Evolutionary conservation across 2,113 vertebrate genomes (phyloP).

Genomic region (Protobothrops mucrosquamatus): DNA sequence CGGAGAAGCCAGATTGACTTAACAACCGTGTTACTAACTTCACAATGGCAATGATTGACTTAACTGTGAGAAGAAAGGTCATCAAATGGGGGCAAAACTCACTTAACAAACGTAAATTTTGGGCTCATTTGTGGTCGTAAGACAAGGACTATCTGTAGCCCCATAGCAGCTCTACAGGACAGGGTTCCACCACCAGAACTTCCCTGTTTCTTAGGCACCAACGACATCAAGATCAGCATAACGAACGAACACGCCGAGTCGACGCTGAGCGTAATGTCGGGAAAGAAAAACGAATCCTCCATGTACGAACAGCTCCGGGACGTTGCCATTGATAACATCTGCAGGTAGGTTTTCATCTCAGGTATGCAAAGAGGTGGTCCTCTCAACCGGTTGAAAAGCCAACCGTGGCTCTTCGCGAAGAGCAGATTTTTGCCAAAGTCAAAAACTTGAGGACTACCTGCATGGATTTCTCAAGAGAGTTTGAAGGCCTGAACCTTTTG

Average conservation of each 20-base stretch:
- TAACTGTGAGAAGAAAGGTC: too few species aligned
- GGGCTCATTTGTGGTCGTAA: background rate
- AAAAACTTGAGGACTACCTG: background rate
- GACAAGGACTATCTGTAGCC: background rate
- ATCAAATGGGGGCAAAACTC: background rate
- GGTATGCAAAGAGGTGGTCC: too few species aligned
- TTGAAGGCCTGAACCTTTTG: background rate
- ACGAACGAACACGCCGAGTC: constrained; percentile 91
- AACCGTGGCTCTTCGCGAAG: background rate
- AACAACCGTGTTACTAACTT: too few species aligned
- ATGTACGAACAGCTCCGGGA: constrained; percentile 97
- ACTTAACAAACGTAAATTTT: background rate
- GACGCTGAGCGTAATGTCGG: constrained; percentile 79
- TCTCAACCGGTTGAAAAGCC: fast-evolving
- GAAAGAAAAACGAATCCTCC: constrained; percentile 87
- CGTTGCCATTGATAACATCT: constrained; percentile 95
- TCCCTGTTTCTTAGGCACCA: constrained; percentile 65
- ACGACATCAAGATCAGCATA: constrained; percentile 92
- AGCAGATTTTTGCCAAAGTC: background rate
- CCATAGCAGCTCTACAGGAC: background rate
- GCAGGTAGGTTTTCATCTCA: constrained; percentile 75
- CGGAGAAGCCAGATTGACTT: too few species aligned
- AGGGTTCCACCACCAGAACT: background rate
- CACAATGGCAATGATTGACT: too few species aligned
- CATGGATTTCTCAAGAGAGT: too few species aligned